A percentile compares a stretch with the other conserved stretches of the same genome.
These are phyloP conservation scores for Pseudachorutes palmiensis DNA, from an alignment of 1,140 invertebrate genomes.

Conservation along the genomic window DNA sequence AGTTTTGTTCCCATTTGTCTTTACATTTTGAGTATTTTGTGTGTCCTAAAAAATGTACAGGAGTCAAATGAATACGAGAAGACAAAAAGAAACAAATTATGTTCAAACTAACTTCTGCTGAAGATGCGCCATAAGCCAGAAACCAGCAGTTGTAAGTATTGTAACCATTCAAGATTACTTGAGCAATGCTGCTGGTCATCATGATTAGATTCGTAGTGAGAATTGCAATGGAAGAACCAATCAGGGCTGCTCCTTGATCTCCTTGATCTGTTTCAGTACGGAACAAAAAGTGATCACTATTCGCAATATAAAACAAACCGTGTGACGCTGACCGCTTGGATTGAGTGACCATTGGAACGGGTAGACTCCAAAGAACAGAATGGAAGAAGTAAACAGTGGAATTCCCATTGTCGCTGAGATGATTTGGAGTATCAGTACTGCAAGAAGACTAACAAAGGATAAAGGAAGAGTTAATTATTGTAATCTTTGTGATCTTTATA, in stretches of 20 bases:
- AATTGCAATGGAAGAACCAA: slow-evolving; percentile 36
- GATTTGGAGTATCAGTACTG: slow-evolving; percentile 35
- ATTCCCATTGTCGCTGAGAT: slow-evolving; percentile 35
- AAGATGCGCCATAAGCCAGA: slow-evolving; percentile 32
- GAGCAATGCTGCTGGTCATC: slow-evolving; percentile 29
- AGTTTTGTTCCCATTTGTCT: too few relatives aligned
- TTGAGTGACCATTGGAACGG: slow-evolving; percentile 23
- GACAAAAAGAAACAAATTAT: too few relatives aligned
- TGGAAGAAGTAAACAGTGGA: slow-evolving; percentile 35
- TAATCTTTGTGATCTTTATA: too few relatives aligned
- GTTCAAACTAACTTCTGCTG: background rate
- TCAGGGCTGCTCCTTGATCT: slow-evolving; percentile 23
- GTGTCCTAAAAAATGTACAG: too few relatives aligned
- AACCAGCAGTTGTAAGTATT: slow-evolving; percentile 38
- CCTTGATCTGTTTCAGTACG: background rate
- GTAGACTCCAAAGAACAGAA: slow-evolving; percentile 33
- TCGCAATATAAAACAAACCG: background rate
- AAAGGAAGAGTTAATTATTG: too few relatives aligned
- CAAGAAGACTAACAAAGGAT: slow-evolving; percentile 25
- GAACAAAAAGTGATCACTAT: slow-evolving; percentile 1
- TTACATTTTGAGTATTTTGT: background rate
- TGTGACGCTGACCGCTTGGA: slow-evolving; percentile 8
- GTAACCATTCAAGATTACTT: slow-evolving; percentile 30
- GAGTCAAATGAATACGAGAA: too few relatives aligned
- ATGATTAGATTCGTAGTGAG: slow-evolving; percentile 36